Base-by-base conservation (phyloP, 2,888 invertebrate genomes). In the Mythimna ferrago region DNA sequence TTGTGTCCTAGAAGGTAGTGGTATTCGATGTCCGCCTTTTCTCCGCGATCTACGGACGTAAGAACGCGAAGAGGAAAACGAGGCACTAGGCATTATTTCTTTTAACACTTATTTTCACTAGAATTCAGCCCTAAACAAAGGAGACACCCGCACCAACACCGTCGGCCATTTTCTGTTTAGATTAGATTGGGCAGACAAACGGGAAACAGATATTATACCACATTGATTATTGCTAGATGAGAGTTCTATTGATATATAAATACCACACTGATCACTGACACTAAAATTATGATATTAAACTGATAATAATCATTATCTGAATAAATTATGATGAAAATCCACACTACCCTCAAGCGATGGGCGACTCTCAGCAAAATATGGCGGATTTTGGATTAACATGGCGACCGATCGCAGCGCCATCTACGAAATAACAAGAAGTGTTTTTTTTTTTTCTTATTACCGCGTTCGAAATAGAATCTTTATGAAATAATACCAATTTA, bases 21-120 rank as follows among this genome's bases (percentile, higher is more conserved):
- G 98, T 94, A 98, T 98, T 94, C 98, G 97, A 96, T 98, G 98
- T 91, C 98, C 98, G 94, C 98, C 98, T 98, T 98, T 98, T 97
- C 98, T 98, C 94, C 98, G 97, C 95, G 98, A 98, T 97, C 98
- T 98, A 96, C 98, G 97, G 93, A 98, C 98, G 97, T 98, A 98
- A 96, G 98, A 98, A 97, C 98, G 98, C 96, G 98, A 98, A 96
- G 98, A 98, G 94, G 98, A 98, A 97, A 98, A 98, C 95, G 98
- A 98, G 97, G 98, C 98, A 97, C 98, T 98, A 97, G 98, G 99
- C 99, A 99, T 98, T 97, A 97, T 98, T 96, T 96, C 95, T 96
- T 93, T 93, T 93, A 91, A 87, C 93, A 94, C 95, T 96, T 95
- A 96, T 93, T 94, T 95, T 95, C 96, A 95, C 94, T 94, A 94